A percentile compares a stretch with the other conserved stretches of the same genome.
These are phyloP conservation scores for Dicrurus megarhynchus DNA, from an alignment of 2,113 vertebrate species.

Conservation along the genomic window DNA sequence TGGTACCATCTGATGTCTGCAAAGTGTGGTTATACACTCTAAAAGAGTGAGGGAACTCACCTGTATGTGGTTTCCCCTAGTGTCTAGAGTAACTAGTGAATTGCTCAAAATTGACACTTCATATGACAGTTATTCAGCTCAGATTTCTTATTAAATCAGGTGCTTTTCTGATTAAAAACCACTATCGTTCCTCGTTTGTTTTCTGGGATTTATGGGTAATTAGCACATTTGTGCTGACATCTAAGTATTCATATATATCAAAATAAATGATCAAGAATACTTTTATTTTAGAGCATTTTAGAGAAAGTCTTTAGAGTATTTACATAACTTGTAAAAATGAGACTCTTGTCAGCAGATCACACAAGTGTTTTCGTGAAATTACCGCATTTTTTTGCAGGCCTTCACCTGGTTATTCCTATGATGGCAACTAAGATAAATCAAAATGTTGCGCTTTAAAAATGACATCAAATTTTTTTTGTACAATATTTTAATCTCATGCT, in stretches of 20 bases:
- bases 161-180: neutral
- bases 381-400: neutral
- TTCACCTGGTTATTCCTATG: neutral
- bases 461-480: neutral
- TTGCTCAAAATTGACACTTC: neutral
- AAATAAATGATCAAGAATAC: neutral
- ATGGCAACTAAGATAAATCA: neutral
- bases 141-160: neutral
- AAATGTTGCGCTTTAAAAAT: neutral
- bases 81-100: neutral
- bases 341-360: neutral
- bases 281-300: neutral
- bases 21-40: neutral
- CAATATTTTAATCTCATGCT: neutral
- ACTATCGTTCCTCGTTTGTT: neutral
- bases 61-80: neutral
- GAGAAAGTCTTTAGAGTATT: neutral
- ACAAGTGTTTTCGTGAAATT: neutral
- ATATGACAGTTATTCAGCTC: neutral
- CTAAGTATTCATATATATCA: too few relatives aligned
- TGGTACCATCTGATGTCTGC: neutral
- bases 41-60: neutral
- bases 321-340: neutral
- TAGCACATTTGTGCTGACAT: neutral
- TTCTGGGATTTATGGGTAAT: neutral